Evolutionary conservation across 1,140 invertebrate genomes (phyloP), one percentile per base, ranked within the genome.

Genomic region (Drosophila yakuba): DNA sequence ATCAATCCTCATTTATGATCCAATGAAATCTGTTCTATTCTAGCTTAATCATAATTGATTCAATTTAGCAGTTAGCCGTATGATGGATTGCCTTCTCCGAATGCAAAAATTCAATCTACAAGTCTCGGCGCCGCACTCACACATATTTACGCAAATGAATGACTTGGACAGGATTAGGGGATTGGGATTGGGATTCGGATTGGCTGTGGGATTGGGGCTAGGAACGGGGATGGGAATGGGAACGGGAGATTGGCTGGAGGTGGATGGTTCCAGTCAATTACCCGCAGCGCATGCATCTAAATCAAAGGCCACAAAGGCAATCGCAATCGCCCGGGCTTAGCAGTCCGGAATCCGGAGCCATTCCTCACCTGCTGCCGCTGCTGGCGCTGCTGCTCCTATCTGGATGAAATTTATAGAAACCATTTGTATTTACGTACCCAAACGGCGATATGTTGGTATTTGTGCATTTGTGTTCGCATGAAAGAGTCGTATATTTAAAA

Each of bases 401-500:
- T 68, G 50, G 78, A 52, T 55, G 36, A 82, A 75, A 85, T 83
- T 86, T 83, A 89, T 86, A 79, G 83, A 73, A 72, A 58, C 66
- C 50, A 62, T 74, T 73, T 80, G 61, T 67, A 60, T 56, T 72
- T 80, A 61, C 63, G 55, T 71, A 48, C 56, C 56, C 23, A 15
- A 50, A 63, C 43, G 39, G 38, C 5, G 41, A 55, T 63, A 47
- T 56, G 44, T 32, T 32, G 32, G 8, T 44, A 28, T 58, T 52
- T 63, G 57, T 57, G 50, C 50, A 45, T 67, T 43, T 41, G 12
- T 77, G 47, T 56, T 52, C 68, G 74, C 63, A 78, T 80, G 63
- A 51, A 75, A 78, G 78, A 72, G 55, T 69, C 74, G 74, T 89
- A 83, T 88, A 88, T 83, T 89, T 60, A 77, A 89, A 89, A 89